Conservation (phyloP, 1,140 invertebrate genomes). For the Globodera rostochiensis region DNA sequence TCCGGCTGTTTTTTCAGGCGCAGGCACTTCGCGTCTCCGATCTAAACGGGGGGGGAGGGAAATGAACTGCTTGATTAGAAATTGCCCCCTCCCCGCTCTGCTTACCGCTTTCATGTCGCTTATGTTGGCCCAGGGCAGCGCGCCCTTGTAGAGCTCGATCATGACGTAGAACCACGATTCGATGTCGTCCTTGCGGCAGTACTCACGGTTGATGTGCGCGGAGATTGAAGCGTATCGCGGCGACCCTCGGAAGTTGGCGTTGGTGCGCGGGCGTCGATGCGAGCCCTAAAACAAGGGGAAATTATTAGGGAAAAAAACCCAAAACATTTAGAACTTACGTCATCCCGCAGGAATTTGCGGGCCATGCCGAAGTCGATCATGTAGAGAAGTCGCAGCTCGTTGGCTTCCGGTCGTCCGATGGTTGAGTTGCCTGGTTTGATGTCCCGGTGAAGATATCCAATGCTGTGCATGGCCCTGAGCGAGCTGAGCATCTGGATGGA, state of each 20-base stretch:
- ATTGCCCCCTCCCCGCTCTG: no score
- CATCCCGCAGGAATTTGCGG: conserved; percentile 40
- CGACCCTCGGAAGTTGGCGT: conserved; percentile 55
- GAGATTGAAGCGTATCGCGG: conserved; percentile 54
- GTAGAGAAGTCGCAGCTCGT: conserved; percentile 49
- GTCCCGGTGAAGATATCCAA: conserved; percentile 50
- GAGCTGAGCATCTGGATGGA: conserved; percentile 49
- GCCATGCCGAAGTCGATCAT: conserved; percentile 55
- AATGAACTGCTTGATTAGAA: no score
- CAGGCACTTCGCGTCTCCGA: no score
- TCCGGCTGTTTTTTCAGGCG: no score
- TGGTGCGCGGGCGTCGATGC: conserved; percentile 45
- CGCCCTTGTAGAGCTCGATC: no score
- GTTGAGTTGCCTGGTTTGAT: conserved; percentile 52
- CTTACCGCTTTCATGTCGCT: no score
- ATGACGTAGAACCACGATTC: conserved; percentile 47
- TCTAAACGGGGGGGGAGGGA: no score
- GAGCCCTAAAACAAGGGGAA: not conserved
- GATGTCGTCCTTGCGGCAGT: conserved; percentile 48
- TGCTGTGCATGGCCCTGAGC: conserved; percentile 48
- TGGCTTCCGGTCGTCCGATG: conserved; percentile 39
- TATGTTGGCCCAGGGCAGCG: no score
- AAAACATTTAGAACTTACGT: conserved; percentile 12
- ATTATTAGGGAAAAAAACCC: no score
- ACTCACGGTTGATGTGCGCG: conserved; percentile 50